These are phyloP conservation scores for Electrophaes corylata DNA, from an alignment of 2,888 invertebrate genomes.

Conservation along the genomic window DNA sequence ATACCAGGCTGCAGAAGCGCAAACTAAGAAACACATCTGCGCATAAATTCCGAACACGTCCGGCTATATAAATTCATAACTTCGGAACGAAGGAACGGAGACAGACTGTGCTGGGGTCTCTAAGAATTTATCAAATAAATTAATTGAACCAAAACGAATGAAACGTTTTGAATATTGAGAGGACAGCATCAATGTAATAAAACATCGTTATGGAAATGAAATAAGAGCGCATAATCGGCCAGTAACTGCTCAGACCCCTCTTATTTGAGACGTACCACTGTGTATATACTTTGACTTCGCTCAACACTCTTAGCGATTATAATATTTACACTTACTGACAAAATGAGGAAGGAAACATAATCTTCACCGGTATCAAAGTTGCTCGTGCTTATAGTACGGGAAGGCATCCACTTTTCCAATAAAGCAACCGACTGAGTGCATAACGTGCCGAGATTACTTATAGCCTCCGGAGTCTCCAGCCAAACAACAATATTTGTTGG, in stretches of 20 bases:
- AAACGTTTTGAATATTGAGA: conserved; percentile 65
- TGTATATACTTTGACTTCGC: conserved; percentile 3
- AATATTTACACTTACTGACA: too few species aligned
- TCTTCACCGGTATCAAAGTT: background rate
- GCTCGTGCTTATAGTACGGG: conserved; percentile 43
- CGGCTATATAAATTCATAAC: conserved; percentile 80
- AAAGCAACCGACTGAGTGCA: conserved; percentile 72
- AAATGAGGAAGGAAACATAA: background rate
- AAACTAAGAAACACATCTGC: conserved; percentile 71
- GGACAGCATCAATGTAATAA: conserved; percentile 44
- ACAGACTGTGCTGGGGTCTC: conserved; percentile 65
- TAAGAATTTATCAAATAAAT: conserved; percentile 78
- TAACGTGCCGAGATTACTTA: conserved; percentile 80
- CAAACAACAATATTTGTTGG: conserved; percentile 80
- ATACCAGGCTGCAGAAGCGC: conserved; percentile 56
- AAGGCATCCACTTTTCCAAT: conserved; percentile 71
- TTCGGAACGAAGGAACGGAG: conserved; percentile 63
- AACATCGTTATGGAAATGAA: conserved; percentile 40
- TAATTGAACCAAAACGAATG: conserved; percentile 75
- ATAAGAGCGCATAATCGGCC: conserved; percentile 28
- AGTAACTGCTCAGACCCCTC: conserved; percentile 16
- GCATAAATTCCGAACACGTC: conserved; percentile 77
- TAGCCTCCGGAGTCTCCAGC: conserved; percentile 63
- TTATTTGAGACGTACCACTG: conserved; percentile 3
- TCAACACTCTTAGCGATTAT: too few species aligned